phyloP scores from a whole-genome alignment of 2,888 invertebrate species.

The Orthonychiurus folsomi region DNA sequence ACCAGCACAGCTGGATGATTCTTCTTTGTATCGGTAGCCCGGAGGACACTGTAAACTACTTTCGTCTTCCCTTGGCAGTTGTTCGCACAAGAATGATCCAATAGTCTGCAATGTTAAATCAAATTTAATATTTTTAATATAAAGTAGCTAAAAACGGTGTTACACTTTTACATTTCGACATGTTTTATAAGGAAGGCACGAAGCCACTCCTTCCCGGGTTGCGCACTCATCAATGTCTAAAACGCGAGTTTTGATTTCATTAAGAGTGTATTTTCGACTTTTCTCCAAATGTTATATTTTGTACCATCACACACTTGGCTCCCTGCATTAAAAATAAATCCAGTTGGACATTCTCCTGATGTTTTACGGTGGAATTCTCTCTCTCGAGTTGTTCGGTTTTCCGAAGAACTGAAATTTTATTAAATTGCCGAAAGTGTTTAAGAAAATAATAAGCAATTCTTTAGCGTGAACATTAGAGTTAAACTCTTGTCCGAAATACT shows the following conservation, averaged over 20 bases:
- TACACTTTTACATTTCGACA: too few relatives aligned
- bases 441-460: too few relatives aligned
- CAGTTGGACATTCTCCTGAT: conserved; percentile 39
- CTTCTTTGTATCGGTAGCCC: conserved; percentile 39
- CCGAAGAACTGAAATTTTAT: too few relatives aligned
- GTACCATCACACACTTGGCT: conserved; percentile 42
- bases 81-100: conserved; percentile 47
- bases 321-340: conserved; percentile 41
- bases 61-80: conserved; percentile 22
- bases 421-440: too few relatives aligned
- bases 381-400: conserved; percentile 36
- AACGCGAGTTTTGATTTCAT: not conserved
- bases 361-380: not conserved
- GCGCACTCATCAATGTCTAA: conserved; percentile 70
- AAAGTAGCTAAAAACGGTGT: too few relatives aligned
- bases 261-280: not conserved
- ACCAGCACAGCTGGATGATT: conserved; percentile 40
- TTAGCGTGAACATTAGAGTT: too few relatives aligned
- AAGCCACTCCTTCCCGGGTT: conserved; percentile 49
- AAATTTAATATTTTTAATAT: too few relatives aligned
- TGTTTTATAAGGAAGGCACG: conserved; percentile 45
- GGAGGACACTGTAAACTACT: conserved; percentile 39
- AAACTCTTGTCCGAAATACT: too few relatives aligned
- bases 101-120: too few relatives aligned
- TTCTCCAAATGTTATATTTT: not conserved